Base-by-base conservation (phyloP, 2,888 invertebrate species). In the Acronicta psi region DNA sequence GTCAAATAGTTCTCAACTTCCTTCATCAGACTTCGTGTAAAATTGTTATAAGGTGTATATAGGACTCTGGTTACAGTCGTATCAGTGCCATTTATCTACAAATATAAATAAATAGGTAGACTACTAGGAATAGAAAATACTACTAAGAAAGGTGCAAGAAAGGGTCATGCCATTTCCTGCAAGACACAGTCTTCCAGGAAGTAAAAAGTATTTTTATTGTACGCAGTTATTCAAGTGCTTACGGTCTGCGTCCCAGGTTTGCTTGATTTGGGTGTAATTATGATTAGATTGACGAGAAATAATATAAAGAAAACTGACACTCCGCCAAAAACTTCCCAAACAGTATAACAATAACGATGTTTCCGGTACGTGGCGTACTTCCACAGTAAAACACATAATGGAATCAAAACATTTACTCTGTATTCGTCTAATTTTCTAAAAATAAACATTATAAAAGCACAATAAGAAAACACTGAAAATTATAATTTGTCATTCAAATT, bases 381-480 rank as follows among this genome's bases (percentile, higher is more conserved):
- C 62, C 67, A 66, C 45, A 71, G 2, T 46, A 72, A 55, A 56
- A 57, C 67, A 2, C 18, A 9, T 41, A 74, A 20, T 14, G 58
- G 64, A 46, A 2, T 36, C n/a, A 29, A 36, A 55, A 54, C 8
- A 14, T 16, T 2, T 17, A 1, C 25, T 34, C 0, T 68, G 20
- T 14, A 41, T 17, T 37, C 4, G 2, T 11, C 17, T 44, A 8
- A 18, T n/a, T 0, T 25, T 18, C 6, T 2, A 20, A 0, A 38
- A 44, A 31, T 45, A 16, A 14, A 9, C 23, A 60, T 52, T 9
- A 2, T 52, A 41, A 7, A 6, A 25, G 11, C 14, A 25, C 7
- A 5, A 37, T 13, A 25, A 10, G n/a, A 46, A 42, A 23, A 16
- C 36, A 14, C 11, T 37, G 31, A n/a, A 34, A 20, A 16, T 23